Percentiles rank a stretch among this genome's conserved stretches.
phyloP scores from a whole-genome alignment of 2,797 vertebrate genomes.

The Poecilia picta region DNA sequence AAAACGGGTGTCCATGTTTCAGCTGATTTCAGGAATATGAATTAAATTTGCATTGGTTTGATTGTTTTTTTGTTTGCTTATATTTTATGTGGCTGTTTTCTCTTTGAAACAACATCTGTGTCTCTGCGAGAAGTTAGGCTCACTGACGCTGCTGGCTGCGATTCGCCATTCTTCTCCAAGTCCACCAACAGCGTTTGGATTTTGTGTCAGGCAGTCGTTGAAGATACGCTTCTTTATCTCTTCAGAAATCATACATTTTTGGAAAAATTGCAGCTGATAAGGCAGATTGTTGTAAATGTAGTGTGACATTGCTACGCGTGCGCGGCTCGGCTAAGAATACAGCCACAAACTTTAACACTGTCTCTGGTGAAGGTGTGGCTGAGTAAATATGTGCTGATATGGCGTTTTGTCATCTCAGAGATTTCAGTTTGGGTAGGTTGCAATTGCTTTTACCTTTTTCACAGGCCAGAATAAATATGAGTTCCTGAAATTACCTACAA shows the following conservation, averaged over 20 bases:
- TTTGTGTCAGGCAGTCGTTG: not conserved
- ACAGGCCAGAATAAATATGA: not conserved
- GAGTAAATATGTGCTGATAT: not conserved
- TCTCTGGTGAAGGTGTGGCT: not conserved
- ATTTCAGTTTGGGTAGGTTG: not conserved
- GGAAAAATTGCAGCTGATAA: not conserved
- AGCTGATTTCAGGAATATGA: not conserved
- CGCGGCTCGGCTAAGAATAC: not conserved
- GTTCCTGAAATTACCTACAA: not conserved
- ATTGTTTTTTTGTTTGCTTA: not conserved
- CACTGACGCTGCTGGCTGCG: not conserved
- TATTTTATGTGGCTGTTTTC: not conserved
- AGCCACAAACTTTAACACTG: not conserved
- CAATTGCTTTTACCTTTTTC: not conserved
- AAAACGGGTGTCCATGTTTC: not conserved
- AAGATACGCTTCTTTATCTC: not conserved
- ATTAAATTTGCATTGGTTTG: not conserved
- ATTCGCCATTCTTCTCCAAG: not conserved
- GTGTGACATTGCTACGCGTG: not conserved
- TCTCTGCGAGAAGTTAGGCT: not conserved
- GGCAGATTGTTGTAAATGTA: not conserved
- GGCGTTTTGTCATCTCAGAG: not conserved
- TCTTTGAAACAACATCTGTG: not conserved
- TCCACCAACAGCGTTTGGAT: not conserved
- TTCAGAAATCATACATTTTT: not conserved